phyloP scores from a whole-genome alignment of 2,797 vertebrate species.

The Thalassophryne amazonica region DNA sequence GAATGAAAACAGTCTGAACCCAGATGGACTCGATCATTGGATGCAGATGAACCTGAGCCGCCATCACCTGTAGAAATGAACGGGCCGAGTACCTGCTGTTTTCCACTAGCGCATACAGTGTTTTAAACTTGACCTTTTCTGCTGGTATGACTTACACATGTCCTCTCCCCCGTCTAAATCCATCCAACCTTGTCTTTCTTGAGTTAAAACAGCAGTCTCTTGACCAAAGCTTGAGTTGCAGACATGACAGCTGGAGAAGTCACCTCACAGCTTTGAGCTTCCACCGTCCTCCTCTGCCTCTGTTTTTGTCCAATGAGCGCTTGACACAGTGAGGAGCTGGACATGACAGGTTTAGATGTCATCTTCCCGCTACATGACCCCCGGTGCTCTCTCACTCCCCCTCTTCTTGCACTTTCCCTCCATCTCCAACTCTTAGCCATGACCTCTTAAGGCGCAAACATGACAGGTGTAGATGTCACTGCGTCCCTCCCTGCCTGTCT shows the following conservation, averaged over 20 bases:
- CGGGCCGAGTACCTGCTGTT: no score
- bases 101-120: not conserved
- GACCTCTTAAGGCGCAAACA: conserved; percentile 51
- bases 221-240: conserved; percentile 50
- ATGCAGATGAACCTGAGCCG: not conserved
- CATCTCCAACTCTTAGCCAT: conserved; percentile 43
- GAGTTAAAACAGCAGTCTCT: conserved; percentile 35
- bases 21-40: not conserved
- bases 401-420: conserved; percentile 29
- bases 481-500: conserved; percentile 12
- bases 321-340: conserved; percentile 36
- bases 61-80: not conserved
- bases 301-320: conserved; percentile 54
- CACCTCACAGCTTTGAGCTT: conserved; percentile 28
- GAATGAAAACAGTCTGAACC: not conserved
- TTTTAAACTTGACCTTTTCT: conserved; percentile 8
- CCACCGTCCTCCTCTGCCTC: conserved; percentile 15
- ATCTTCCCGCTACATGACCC: conserved; percentile 36
- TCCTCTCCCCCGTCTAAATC: conserved; percentile 27
- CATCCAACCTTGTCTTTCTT: conserved; percentile 15
- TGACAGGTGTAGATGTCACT: conserved; percentile 55
- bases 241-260: conserved; percentile 59
- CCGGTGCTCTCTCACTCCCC: conserved; percentile 3
- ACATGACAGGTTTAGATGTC: conserved; percentile 70
- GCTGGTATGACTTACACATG: conserved; percentile 39